Evolutionary conservation across 2,797 vertebrate genomes (phyloP), one percentile per base, ranked within the genome.

Genomic region (Emys orbicularis): DNA sequence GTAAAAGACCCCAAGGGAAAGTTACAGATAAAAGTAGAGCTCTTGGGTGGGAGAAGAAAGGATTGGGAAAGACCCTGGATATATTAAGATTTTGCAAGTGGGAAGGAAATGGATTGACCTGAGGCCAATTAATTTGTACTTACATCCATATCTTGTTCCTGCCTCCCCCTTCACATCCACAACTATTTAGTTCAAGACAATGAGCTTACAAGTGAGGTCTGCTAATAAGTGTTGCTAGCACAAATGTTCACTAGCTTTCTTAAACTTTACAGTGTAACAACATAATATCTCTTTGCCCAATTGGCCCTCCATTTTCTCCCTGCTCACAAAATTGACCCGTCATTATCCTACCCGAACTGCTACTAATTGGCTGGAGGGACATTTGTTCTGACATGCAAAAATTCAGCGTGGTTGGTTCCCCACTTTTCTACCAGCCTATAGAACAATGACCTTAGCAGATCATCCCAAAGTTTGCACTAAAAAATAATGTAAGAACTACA

Each of bases 381-480:
- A 25, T 10, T 65, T 91, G 44, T 50, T 68, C 10, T 86, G 31
- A 12, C 12, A 77, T 56, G 77, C 5, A 88, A 68, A 84, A 3
- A 29, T 90, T 93, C 47, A 81, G 41, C 86, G 74, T 47, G 41
- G n/a, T 8, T 54, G 25, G 2, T 74, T 37, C 29, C 83, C 21
- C 61, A 23, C 37, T 76, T 31, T 11, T 79, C 41, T 81, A 54
- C 87, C 91, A 27, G 83, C 18, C 57, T 84, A 81, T 49, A 89
- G 59, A 44, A 86, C 19, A 65, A 61, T 31, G 37, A 65, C 13
- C 4, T 86, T 47, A 91, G 12, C 59, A 50, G 52, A 49, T 4
- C 86, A 90, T 84, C 27, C 47, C 29, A 93, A 89, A 94, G 37
- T 88, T 94, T 52, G 53, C 23, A 47, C 81, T 90, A 77, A 86